Percentiles rank a stretch among this genome's conserved stretches.
These are phyloP conservation scores for Dipus sagitta DNA, from an alignment of 2,797 vertebrate species.

Conservation along the genomic window DNA sequence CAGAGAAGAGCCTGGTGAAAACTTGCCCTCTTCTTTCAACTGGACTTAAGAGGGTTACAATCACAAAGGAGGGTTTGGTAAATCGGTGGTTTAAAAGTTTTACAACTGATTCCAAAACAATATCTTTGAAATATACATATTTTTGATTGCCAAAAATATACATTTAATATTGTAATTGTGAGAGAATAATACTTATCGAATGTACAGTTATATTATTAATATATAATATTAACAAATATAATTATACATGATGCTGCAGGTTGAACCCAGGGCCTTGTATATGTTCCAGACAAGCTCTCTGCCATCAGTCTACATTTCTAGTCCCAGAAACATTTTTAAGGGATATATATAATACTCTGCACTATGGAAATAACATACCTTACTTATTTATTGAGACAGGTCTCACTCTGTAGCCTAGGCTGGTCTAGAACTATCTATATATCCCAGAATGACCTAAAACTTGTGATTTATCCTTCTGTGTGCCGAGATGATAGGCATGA, in stretches of 20 bases:
- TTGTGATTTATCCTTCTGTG: no score
- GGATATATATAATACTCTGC: background rate
- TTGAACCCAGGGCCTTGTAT: background rate
- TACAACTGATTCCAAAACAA: background rate
- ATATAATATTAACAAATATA: no score
- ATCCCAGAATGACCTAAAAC: no score
- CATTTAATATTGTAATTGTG: background rate
- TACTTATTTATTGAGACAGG: background rate
- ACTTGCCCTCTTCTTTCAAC: background rate
- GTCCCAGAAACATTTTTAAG: background rate
- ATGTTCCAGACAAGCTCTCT: background rate
- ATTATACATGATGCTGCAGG: background rate
- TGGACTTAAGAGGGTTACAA: background rate
- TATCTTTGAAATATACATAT: background rate
- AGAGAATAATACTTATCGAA: no score
- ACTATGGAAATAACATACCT: background rate
- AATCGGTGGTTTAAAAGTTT: background rate
- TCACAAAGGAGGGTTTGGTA: background rate
- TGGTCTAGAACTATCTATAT: background rate
- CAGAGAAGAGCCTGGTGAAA: background rate
- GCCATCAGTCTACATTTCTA: background rate
- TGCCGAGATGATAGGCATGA: no score
- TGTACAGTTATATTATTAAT: no score
- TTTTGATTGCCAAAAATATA: slow-evolving; percentile 41
- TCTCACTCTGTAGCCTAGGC: background rate